Conservation (phyloP, 1,140 invertebrate genomes). For the Euglossa dilemma region DNA sequence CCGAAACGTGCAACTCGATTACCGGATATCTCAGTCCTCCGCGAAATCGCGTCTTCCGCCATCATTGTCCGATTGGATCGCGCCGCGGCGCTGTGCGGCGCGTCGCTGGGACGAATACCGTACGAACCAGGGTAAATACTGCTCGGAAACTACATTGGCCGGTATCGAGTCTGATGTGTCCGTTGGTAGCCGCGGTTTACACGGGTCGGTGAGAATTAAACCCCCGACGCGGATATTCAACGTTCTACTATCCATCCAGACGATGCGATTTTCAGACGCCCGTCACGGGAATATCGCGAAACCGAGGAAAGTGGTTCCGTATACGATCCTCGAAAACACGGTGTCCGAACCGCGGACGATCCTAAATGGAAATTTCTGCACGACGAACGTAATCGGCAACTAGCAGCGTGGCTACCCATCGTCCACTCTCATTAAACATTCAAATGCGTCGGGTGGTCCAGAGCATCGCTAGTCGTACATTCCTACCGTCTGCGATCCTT, state of each 20-base stretch:
- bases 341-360: background rate
- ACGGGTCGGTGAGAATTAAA: conserved; percentile 15
- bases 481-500: background rate
- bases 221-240: background rate
- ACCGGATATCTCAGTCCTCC: background rate
- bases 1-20: background rate
- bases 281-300: conserved; percentile 18
- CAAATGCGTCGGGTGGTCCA: conserved; percentile 48
- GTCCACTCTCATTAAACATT: conserved; percentile 67
- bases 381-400: conserved; percentile 43
- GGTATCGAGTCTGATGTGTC: background rate
- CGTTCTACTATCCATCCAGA: background rate
- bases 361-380: conserved; percentile 53
- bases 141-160: background rate
- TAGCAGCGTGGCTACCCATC: conserved; percentile 49
- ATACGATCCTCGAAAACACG: background rate
- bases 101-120: background rate
- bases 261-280: conserved; percentile 13
- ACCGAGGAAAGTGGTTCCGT: conserved; percentile 15
- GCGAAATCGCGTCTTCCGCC: background rate
- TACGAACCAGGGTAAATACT: background rate
- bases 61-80: background rate
- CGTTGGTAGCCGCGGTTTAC: background rate
- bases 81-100: background rate
- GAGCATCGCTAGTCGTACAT: background rate